Base-by-base conservation (phyloP, 1,140 invertebrate genomes). In the Drusus annulatus region DNA sequence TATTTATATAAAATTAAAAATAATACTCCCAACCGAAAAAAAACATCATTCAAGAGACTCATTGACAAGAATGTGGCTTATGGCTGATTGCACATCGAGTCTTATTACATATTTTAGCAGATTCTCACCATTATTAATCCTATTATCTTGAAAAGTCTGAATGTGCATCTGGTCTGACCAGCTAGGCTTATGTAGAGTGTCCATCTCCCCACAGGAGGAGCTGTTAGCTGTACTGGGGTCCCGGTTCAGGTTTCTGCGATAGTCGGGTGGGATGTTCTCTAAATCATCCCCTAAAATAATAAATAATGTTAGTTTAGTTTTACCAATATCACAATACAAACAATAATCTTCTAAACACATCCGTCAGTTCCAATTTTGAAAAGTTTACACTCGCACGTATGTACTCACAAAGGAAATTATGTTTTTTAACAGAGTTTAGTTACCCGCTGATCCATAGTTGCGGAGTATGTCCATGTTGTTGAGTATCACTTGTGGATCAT, bases 391-490 rank as follows among this genome's bases (percentile, higher is more conserved):
- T n/a, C n/a, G n/a, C n/a, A n/a, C n/a, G n/a, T n/a, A n/a, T n/a
- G n/a, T n/a, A n/a, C n/a, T n/a, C n/a, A n/a, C n/a, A 62, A 62
- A 36, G 25, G 2, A 36, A 36, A 7, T 7, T 8, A 36, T 36
- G 5, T 28, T 28, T 28, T 62, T n/a, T n/a, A n/a, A n/a, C n/a
- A 16, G 17, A 28, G 19, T 17, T n/a, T 68, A 19, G 4, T 56
- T 81, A 83, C 88, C 95, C 50, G 95, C 95, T 79, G 95, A 96
- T 45, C 95, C 95, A 87, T 97, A 97, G 85, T 95, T 96, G 58
- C 95, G 89, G 56, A 96, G 89, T n/a, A 95, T 95, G 87, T 97
- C 96, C 85, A 97, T 91, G 88, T 96, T 96, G 90, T 97, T 97
- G 4, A 83, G 73, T 15, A 80, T 91, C 68, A 93, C 93, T 45